A percentile compares a stretch with the other conserved stretches of the same genome.
Evolutionary conservation across 2,113 vertebrate species (phyloP).

Genomic region (Phalacrocorax pelagicus): DNA sequence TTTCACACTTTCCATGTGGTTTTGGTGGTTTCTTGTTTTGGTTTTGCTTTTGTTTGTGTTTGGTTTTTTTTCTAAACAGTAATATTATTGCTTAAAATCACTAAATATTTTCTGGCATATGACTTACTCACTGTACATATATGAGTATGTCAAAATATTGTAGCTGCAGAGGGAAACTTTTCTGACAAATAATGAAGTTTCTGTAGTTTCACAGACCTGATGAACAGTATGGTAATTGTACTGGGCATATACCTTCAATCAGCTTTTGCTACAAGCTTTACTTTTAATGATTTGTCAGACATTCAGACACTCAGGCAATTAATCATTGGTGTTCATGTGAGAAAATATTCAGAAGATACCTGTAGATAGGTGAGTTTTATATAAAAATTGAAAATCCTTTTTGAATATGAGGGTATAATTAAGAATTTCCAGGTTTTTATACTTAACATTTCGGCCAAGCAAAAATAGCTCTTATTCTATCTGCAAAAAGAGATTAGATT

Average conservation of each 20-base stretch:
- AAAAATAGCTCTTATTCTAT: not conserved
- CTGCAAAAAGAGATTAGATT: not conserved
- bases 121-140: not conserved
- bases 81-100: not conserved
- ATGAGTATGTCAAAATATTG: not conserved
- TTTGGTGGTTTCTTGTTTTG: no score
- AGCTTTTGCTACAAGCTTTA: not conserved
- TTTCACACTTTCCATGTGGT: not conserved
- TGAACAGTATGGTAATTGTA: not conserved
- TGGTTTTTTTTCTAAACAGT: not conserved
- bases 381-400: not conserved
- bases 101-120: not conserved
- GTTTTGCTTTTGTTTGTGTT: no score
- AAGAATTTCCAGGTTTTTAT: not conserved
- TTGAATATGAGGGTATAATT: not conserved
- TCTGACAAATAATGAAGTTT: not conserved
- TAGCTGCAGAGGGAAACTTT: not conserved
- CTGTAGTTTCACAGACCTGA: not conserved
- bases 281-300: not conserved
- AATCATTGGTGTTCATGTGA: not conserved
- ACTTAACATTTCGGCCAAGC: not conserved
- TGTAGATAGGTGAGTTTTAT: not conserved
- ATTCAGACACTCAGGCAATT: not conserved
- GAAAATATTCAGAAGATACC: not conserved
- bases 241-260: not conserved